Evolutionary conservation across 2,888 invertebrate species (phyloP).

Genomic region (Melinopterus prodromus): DNA sequence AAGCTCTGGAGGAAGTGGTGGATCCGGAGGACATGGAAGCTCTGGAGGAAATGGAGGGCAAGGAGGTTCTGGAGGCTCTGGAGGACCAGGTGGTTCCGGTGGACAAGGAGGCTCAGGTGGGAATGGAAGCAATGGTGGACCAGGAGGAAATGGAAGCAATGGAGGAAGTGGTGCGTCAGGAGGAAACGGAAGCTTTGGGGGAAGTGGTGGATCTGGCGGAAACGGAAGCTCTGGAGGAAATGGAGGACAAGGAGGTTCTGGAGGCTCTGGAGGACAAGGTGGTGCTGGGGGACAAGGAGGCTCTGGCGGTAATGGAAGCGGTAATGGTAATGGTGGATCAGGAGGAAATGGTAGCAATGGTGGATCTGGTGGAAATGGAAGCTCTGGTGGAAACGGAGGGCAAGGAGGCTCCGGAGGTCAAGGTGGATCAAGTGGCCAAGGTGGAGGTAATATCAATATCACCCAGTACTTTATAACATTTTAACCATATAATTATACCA

Average conservation of each 20-base stretch:
- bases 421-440: neutral
- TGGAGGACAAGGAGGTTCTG: conserved; percentile 23
- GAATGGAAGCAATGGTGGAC: conserved; percentile 33
- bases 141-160: neutral
- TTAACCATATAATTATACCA: neutral
- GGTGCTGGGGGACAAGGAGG: conserved; percentile 32
- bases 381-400: conserved; percentile 16
- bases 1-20: conserved; percentile 61
- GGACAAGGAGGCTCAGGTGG: conserved; percentile 26
- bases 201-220: conserved; percentile 15
- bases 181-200: neutral
- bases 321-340: conserved; percentile 9
- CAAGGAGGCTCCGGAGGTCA: conserved; percentile 21
- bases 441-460: neutral
- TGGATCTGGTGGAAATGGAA: conserved; percentile 10
- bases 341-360: conserved; percentile 12
- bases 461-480: neutral
- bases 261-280: conserved; percentile 29
- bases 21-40: conserved; percentile 51
- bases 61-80: conserved; percentile 13
- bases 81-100: conserved; percentile 6
- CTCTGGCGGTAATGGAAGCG: conserved; percentile 6
- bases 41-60: conserved; percentile 9
- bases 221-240: conserved; percentile 17
- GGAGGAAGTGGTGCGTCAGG: conserved; percentile 27